Conservation (phyloP, 2,113 vertebrate species). For the Callaeas wilsoni region DNA sequence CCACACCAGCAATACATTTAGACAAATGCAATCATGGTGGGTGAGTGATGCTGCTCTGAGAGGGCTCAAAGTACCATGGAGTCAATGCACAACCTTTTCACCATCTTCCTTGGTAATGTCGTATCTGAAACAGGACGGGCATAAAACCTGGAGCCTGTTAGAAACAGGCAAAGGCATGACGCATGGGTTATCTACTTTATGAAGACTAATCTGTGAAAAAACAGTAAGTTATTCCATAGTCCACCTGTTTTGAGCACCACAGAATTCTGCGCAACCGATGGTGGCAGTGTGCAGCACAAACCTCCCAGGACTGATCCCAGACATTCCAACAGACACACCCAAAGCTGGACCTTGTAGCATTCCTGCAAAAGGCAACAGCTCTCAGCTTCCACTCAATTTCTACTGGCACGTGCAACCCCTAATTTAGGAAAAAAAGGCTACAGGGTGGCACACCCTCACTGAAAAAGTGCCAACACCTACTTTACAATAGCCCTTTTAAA, state of each 20-base stretch:
- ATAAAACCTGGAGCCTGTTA: background rate
- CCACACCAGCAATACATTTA: background rate
- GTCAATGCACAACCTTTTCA: background rate
- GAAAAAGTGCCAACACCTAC: background rate
- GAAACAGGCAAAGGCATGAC: background rate
- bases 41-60: background rate
- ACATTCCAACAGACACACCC: background rate
- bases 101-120: background rate
- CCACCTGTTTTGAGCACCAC: background rate
- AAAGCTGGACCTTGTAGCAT: background rate
- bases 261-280: accelerated
- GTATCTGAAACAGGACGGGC: background rate
- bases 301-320: background rate
- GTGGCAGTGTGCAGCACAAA: background rate
- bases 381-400: background rate
- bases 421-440: background rate
- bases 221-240: background rate
- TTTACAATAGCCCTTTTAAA: background rate
- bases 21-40: slow-evolving; percentile 21
- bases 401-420: background rate
- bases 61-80: background rate
- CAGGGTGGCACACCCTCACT: background rate
- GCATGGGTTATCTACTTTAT: background rate
- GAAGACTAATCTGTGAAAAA: background rate
- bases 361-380: background rate